Base-by-base conservation (phyloP, 2,888 invertebrate genomes). In the Coelinius sp. region DNA sequence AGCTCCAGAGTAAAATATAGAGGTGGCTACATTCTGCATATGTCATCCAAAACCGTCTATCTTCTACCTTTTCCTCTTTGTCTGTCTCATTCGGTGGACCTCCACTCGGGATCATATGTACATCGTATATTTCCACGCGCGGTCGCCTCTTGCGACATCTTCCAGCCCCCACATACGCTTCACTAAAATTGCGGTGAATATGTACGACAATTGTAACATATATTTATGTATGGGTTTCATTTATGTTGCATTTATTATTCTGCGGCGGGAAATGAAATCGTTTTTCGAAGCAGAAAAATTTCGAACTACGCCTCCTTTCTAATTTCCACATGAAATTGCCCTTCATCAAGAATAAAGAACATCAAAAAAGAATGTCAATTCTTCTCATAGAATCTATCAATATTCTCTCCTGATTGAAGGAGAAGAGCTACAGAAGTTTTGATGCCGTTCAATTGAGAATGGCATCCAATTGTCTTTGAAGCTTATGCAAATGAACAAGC, bases 11-110 rank as follows among this genome's bases (percentile, higher is more conserved):
- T 71, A 67, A 71, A 67, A 71, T 68, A 71, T 71, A 67, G 71
- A 52, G 71, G 67, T 71, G 67, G 71, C 67, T 71, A 71, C 62
- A 67, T 71, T 71, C 62, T 62, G 66, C 71, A 71, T 71, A 71
- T 71, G 71, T 71, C 71, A 71, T 71, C 66, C 49, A 66, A 66
- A 71, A 27, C 59, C 71, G 41, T 71, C 67, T 52, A 67, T 63
- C 66, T 71, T 46, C 53, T 31, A 67, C 22, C 20, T 22, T 59
- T 44, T 41, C 27, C 41, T 62, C 68, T 68, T 63, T 44, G 41
- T 63, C 62, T 62, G 12, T 68, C 46, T 31, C 62, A 27, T 59
- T 46, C 62, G 20, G 22, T 62, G 41, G 14, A 38, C 56, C 38
- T 52, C 27, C 14, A 20, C 38, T 35, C 49, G 20, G 38, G 14